Base-by-base conservation (phyloP, 2,888 invertebrate genomes). In the Eupeodes latifasciatus region DNA sequence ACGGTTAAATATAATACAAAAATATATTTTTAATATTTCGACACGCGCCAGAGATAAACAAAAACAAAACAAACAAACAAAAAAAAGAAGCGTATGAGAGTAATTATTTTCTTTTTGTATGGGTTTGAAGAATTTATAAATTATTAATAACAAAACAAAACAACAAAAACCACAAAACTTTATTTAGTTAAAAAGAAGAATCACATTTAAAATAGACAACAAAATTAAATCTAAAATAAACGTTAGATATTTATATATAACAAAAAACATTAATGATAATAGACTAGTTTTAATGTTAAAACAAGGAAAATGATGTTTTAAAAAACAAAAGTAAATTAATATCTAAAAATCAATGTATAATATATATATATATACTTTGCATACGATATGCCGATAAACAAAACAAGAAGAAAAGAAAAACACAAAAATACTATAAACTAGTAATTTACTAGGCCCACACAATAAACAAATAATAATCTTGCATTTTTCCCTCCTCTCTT, bases 11-110 rank as follows among this genome's bases (percentile, higher is more conserved):
- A 69, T 78, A 71, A 71, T 14, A 61, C 61, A 64, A 80, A 55
- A 75, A 87, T 88, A 85, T 88, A 88, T 88, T 88, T 88, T 88
- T 88, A 78, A 88, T 88, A 88, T 88, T 88, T 88, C 88, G 88
- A 88, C 81, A 79, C 80, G 62, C 81, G 88, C 85, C 85, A 88
- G 85, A 85, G 85, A 76, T 53, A 81, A 88, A 76, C 59, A 81
- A 81, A 77, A 40, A 40, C 40, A 40, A 27, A 27, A 40, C 40
- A 40, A 40, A 40, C 5, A 5, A 40, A 40, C n/a, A 19, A 19
- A 5, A 40, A 78, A 71, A 77, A 80, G 19, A 80, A 55, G 69
- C 74, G 69, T 57, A 59, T 59, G 51, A 79, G 49, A 75, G 55
- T 47, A 53, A 53, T 57, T 27, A 27, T 27, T 78, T 74, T 74